These are phyloP conservation scores for Nephrotoma appendiculata DNA, from an alignment of 2,888 invertebrate species.

Conservation along the genomic window DNA sequence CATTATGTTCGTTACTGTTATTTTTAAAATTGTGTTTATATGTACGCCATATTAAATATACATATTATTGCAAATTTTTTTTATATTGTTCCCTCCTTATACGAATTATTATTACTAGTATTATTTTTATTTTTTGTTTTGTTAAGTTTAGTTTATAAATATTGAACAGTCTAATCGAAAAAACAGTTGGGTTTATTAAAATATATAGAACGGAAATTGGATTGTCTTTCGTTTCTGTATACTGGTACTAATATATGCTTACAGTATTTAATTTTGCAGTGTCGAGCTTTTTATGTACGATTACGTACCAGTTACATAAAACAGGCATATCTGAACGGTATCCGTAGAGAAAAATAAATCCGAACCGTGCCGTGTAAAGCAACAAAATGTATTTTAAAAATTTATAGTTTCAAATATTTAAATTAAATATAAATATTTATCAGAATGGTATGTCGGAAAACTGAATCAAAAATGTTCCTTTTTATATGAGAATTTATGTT, in stretches of 20 bases:
- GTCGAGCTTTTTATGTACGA: background rate
- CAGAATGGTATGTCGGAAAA: no score
- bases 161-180: background rate
- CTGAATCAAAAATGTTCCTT: no score
- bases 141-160: background rate
- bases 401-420: no score
- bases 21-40: background rate
- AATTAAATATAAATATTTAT: no score
- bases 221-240: background rate
- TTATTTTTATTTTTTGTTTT: background rate
- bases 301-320: background rate
- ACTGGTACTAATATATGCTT: background rate
- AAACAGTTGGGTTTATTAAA: background rate
- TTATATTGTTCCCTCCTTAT: background rate
- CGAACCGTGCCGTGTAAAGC: no score
- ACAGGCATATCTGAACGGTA: background rate
- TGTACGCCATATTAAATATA: background rate
- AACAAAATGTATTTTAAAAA: no score
- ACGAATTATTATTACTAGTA: background rate
- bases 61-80: background rate
- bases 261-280: background rate
- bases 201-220: background rate
- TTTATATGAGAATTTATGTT: no score
- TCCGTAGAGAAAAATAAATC: no score
- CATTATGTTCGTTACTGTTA: background rate